Conservation (phyloP, 2,888 invertebrate genomes). For the Melinaea menophilus region DNA sequence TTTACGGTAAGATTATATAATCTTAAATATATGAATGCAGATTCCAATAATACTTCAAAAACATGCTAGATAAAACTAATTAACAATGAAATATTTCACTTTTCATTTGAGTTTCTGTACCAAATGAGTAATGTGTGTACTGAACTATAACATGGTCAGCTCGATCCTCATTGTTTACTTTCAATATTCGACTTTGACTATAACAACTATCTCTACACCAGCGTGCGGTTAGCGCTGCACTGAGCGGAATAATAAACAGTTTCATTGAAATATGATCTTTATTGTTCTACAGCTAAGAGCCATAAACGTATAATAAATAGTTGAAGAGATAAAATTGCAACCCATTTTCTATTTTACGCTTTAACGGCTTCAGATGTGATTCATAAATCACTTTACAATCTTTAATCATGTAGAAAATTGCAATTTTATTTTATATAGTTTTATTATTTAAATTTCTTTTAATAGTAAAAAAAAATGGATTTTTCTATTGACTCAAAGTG, state of each 20-base stretch:
- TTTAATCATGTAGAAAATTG: too few relatives aligned
- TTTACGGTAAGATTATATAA: too few relatives aligned
- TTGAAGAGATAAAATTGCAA: conserved; percentile 16
- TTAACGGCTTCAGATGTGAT: conserved; percentile 20
- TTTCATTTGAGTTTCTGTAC: conserved; percentile 34
- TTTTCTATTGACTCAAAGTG: too few relatives aligned
- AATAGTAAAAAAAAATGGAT: too few relatives aligned
- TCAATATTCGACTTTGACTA: conserved; percentile 59
- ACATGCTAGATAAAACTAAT: too few relatives aligned
- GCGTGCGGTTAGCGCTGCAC: conserved; percentile 38
- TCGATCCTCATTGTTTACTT: conserved; percentile 54
- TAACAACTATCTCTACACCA: conserved; percentile 42
- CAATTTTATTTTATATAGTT: too few relatives aligned
- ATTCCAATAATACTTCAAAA: too few relatives aligned
- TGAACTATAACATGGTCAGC: conserved; percentile 42
- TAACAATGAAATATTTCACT: too few relatives aligned
- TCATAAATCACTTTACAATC: conserved; percentile 20
- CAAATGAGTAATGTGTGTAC: conserved; percentile 67
- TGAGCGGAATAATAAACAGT: conserved; percentile 16
- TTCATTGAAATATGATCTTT: conserved; percentile 17
- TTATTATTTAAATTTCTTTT: too few relatives aligned
- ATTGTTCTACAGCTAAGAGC: conserved; percentile 7
- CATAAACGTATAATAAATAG: conserved; percentile 9
- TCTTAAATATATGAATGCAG: too few relatives aligned
- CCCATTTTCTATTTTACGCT: conserved; percentile 14